These are phyloP conservation scores for Aix galericulata DNA, from an alignment of 2,113 vertebrate genomes.

Conservation along the genomic window DNA sequence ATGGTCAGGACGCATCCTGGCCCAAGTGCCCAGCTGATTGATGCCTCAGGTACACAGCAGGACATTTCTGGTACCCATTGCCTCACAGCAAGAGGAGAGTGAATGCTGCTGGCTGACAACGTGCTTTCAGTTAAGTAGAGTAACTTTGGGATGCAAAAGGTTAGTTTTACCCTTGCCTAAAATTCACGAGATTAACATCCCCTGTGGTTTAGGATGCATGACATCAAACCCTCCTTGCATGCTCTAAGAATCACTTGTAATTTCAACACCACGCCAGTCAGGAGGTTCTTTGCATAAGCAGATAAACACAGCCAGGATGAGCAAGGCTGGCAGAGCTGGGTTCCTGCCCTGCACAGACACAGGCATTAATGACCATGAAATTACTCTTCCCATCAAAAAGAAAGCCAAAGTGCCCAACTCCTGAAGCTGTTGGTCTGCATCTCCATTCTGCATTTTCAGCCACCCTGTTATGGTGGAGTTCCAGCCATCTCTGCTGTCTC, in stretches of 20 bases:
- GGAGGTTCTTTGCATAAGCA: not conserved
- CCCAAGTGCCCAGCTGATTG: not conserved
- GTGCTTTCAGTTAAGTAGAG: not conserved
- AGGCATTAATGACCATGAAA: conserved; percentile 19
- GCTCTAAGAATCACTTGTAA: not conserved
- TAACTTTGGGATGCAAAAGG: not conserved
- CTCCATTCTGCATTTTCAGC: not conserved
- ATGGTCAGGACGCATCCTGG: not conserved
- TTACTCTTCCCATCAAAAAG: not conserved
- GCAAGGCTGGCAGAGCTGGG: not conserved
- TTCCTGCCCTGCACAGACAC: not conserved
- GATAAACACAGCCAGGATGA: not conserved
- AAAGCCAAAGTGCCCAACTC: not conserved
- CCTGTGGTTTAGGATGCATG: not conserved
- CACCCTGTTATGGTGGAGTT: not conserved
- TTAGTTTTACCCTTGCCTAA: not conserved
- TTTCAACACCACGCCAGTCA: not conserved
- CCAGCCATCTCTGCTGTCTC: not conserved
- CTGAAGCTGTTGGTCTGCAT: not conserved
- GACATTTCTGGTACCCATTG: not conserved
- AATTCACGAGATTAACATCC: not conserved
- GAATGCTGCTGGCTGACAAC: not conserved
- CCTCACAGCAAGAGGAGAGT: not conserved
- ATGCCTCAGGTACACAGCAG: fast-evolving
- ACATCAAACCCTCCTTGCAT: not conserved